phyloP scores from a whole-genome alignment of 2,797 vertebrate species.

The Avahi laniger region DNA sequence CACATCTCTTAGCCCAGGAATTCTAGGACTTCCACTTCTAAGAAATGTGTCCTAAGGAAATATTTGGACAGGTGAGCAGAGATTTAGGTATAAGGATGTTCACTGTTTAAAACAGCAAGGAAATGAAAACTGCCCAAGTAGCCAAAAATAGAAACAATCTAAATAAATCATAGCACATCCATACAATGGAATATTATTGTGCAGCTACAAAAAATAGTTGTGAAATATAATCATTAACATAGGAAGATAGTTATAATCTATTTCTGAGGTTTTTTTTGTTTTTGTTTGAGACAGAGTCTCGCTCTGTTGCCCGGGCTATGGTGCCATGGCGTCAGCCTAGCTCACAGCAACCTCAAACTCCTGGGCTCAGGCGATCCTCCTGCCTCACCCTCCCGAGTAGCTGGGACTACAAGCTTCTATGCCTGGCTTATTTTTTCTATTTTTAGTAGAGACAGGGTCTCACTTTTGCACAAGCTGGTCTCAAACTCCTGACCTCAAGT shows the following conservation, averaged over 20 bases:
- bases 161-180: background rate
- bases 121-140: background rate
- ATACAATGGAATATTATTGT: background rate
- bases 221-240: background rate
- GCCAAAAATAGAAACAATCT: background rate
- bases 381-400: no score
- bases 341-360: no score
- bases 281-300: no score
- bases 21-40: background rate
- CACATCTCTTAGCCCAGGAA: background rate
- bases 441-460: no score
- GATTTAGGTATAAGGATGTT: background rate
- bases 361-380: no score
- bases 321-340: no score
- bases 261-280: background rate
- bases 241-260: background rate
- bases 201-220: background rate
- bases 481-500: no score
- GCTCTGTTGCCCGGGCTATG: no score
- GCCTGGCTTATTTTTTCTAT: no score
- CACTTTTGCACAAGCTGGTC: no score
- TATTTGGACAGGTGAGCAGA: conserved; percentile 7
- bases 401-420: no score
- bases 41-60: background rate
- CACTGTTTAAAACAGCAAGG: background rate